Conservation (phyloP, 1,140 invertebrate genomes). For the Sminthurides bifidus region DNA sequence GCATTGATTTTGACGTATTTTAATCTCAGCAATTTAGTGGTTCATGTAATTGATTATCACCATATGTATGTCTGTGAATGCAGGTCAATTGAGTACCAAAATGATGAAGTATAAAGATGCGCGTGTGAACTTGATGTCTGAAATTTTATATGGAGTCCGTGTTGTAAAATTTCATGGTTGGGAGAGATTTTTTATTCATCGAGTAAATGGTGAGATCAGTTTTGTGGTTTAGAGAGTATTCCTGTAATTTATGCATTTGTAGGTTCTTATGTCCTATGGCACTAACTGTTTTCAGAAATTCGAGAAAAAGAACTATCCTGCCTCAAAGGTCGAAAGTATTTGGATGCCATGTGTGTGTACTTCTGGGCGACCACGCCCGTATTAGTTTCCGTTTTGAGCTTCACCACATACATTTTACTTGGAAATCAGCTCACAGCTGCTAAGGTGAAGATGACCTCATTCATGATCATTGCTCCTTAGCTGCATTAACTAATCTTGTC, state of each 20-base stretch:
- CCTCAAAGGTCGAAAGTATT: conserved; percentile 76
- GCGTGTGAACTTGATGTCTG: conserved; percentile 75
- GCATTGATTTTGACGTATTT: no score
- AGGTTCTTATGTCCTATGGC: background rate
- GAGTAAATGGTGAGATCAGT: conserved; percentile 42
- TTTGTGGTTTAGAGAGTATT: background rate
- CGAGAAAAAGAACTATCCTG: conserved; percentile 60
- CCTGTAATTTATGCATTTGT: background rate
- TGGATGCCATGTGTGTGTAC: conserved; percentile 97
- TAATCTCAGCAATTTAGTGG: background rate
- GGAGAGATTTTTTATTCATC: conserved; percentile 73
- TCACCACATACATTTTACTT: conserved; percentile 72
- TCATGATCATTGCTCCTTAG: conserved; percentile 2
- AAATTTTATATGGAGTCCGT: conserved; percentile 73
- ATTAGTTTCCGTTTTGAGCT: conserved; percentile 81
- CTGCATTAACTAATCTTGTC: background rate
- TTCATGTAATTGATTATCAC: conserved; percentile 2
- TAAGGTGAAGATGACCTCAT: conserved; percentile 46
- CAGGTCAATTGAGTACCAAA: conserved; percentile 57
- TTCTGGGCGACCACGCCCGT: conserved; percentile 99
- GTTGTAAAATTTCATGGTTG: conserved; percentile 87
- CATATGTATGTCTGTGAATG: conserved; percentile 8
- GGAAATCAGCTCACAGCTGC: conserved; percentile 71
- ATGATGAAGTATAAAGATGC: conserved; percentile 87
- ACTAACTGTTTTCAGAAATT: conserved; percentile 39